These are phyloP conservation scores for Lampris megalopsis DNA, from an alignment of 2,113 vertebrate genomes.

Conservation along the genomic window DNA sequence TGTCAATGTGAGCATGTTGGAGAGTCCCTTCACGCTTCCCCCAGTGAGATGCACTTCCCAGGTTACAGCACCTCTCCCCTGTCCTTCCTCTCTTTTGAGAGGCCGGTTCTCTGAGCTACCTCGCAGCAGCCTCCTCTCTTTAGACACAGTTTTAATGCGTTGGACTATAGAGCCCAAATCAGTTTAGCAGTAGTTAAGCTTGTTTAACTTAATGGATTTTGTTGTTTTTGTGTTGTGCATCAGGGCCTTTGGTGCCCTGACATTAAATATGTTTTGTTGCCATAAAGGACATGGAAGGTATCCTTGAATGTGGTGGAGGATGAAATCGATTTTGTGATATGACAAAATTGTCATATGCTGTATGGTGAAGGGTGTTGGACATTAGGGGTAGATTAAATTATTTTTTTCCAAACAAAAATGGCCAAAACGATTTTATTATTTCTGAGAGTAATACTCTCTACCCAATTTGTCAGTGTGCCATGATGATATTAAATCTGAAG, in stretches of 20 bases:
- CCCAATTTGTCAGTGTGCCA: no score
- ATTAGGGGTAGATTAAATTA: neutral
- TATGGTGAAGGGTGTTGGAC: constrained; percentile 11
- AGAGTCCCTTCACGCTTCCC: constrained; percentile 38
- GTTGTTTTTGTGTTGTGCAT: neutral
- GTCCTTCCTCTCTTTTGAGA: constrained; percentile 27
- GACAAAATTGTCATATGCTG: constrained; percentile 10
- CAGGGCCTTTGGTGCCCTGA: constrained; percentile 16
- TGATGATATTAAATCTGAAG: no score
- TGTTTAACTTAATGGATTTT: constrained; percentile 29
- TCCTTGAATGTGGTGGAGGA: constrained; percentile 6
- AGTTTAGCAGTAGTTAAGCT: constrained; percentile 27
- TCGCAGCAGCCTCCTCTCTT: constrained; percentile 50
- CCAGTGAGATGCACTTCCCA: constrained; percentile 50
- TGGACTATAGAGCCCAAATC: constrained; percentile 33
- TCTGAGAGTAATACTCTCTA: no score
- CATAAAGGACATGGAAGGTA: constrained; percentile 28
- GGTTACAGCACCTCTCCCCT: constrained; percentile 47
- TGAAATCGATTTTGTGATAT: constrained; percentile 11
- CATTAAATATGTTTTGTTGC: constrained; percentile 30
- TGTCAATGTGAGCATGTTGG: constrained; percentile 2
- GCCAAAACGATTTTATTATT: no score
- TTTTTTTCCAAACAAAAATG: no score
- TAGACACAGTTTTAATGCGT: constrained; percentile 40
- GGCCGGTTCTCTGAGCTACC: constrained; percentile 30